Evolutionary conservation across 2,113 vertebrate genomes (phyloP), one percentile per base, ranked within the genome.

Genomic region (Solenodon paradoxus): DNA sequence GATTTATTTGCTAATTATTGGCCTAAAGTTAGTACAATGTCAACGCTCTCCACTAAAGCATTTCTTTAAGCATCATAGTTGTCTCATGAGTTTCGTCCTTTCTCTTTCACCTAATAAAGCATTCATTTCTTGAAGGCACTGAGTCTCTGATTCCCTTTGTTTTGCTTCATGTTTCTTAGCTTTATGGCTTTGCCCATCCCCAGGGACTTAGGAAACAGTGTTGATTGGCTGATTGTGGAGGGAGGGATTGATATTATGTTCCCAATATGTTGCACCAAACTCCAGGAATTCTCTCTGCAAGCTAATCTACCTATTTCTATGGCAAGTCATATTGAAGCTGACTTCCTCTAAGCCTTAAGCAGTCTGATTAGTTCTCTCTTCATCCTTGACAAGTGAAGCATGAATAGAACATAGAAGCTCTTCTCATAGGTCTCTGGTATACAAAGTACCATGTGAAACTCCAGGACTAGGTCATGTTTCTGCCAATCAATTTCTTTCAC

Each of bases 1-100:
- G 2, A 49, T 74, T n/a, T n/a, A 47, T 94, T 86, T 85, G 38
- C 88, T 94, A 94, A 75, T 20, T 63, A 80, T 63, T 86, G 74
- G 35, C 64, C 57, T 87, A 71, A 80, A 82, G 59, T 86, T 7
- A 83, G 47, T 49, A 24, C 10, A 68, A 2, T 42, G 9, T 74
- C 38, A 88, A 81, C 9, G 5, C 16, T 10, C 28, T 24, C 9
- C 2, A 64, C 16, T n/a, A 63, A 92, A 83, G n/a, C 0, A 47
- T 72, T 77, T 71, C 17, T 88, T 88, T 77, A 78, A 72, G 42
- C 1, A 38, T 4, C 16, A 83, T 19, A n/a, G 12, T 13, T 40
- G 1, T 9, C 38, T 9, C 38, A 26, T 32, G 49, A 2, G 7
- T 74, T 95, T 72, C 92, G 40, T 40, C 40, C 8, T 69, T 79